Percentiles rank a stretch among this genome's conserved stretches.
phyloP scores from a whole-genome alignment of 2,888 invertebrate genomes.

The Hypena proboscidalis region DNA sequence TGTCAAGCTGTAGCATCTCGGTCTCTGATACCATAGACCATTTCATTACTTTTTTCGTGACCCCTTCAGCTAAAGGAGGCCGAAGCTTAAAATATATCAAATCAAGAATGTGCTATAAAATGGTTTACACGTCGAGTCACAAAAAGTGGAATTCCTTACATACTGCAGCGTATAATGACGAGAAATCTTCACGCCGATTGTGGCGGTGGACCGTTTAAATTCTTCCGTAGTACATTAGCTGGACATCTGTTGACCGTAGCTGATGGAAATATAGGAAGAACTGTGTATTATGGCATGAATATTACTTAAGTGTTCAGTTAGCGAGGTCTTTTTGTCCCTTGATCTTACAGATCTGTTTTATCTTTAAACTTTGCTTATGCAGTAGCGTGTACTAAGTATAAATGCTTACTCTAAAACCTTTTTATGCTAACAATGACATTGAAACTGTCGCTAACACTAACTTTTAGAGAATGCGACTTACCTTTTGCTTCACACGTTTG shows the following conservation, averaged over 20 bases:
- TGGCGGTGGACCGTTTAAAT: slow-evolving; percentile 65
- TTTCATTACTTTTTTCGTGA: slow-evolving; percentile 27
- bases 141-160: slow-evolving; percentile 76
- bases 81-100: slow-evolving; percentile 49
- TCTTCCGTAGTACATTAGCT: slow-evolving; percentile 55
- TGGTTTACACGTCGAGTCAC: slow-evolving; percentile 56
- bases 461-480: too few relatives aligned
- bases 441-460: too few relatives aligned
- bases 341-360: too few relatives aligned
- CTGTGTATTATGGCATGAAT: neutral
- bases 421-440: too few relatives aligned
- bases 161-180: slow-evolving; percentile 62
- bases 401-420: too few relatives aligned
- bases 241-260: slow-evolving; percentile 30
- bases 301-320: neutral
- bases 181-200: slow-evolving; percentile 70
- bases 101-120: slow-evolving; percentile 66
- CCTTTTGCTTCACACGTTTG: too few relatives aligned
- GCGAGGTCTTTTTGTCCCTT: too few relatives aligned
- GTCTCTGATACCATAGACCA: slow-evolving; percentile 3
- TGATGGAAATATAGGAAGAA: slow-evolving; percentile 25
- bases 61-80: slow-evolving; percentile 22
- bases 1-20: too few relatives aligned
- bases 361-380: too few relatives aligned
- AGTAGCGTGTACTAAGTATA: too few relatives aligned